Percentiles rank a stretch among this genome's conserved stretches.
These are phyloP conservation scores for Drosophila saltans DNA, from an alignment of 1,140 invertebrate species.

Conservation along the genomic window DNA sequence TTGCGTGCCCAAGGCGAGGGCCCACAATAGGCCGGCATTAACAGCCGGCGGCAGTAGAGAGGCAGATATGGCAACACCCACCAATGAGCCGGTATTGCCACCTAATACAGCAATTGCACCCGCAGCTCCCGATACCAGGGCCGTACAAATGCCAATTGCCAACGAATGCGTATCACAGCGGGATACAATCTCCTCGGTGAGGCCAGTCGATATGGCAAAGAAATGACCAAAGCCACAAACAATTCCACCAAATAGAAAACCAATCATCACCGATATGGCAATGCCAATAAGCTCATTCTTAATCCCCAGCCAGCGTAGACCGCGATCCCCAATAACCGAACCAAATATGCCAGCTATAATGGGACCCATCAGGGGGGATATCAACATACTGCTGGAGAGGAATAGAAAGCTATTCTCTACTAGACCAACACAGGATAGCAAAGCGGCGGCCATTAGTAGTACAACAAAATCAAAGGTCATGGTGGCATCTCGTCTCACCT, in stretches of 20 bases:
- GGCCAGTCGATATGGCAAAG: conserved; percentile 85
- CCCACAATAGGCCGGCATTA: conserved; percentile 89
- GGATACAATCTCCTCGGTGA: conserved; percentile 88
- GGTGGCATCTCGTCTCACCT: conserved; percentile 86
- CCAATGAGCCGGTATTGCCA: conserved; percentile 88
- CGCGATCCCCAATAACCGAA: conserved; percentile 86
- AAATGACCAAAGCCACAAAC: conserved; percentile 84
- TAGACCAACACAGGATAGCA: conserved; percentile 88
- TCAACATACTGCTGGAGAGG: conserved; percentile 90
- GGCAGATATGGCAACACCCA: conserved; percentile 91
- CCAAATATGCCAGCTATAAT: conserved; percentile 90
- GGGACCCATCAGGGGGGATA: conserved; percentile 91
- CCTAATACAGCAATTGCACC: conserved; percentile 89
- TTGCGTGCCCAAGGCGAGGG: conserved; percentile 84
- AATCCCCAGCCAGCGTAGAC: conserved; percentile 86
- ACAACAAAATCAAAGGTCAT: conserved; percentile 90
- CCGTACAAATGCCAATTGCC: conserved; percentile 87
- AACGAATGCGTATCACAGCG: conserved; percentile 86
- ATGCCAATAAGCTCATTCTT: conserved; percentile 87
- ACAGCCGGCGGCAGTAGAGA: conserved; percentile 91
- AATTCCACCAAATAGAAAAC: conserved; percentile 87
- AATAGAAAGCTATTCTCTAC: conserved; percentile 90
- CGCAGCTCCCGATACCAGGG: conserved; percentile 88
- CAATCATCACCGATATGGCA: conserved; percentile 85
- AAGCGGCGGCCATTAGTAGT: conserved; percentile 87